Evolutionary conservation across 2,888 invertebrate species (phyloP), one percentile per base, ranked within the genome.

Genomic region (Molorchus minor): DNA sequence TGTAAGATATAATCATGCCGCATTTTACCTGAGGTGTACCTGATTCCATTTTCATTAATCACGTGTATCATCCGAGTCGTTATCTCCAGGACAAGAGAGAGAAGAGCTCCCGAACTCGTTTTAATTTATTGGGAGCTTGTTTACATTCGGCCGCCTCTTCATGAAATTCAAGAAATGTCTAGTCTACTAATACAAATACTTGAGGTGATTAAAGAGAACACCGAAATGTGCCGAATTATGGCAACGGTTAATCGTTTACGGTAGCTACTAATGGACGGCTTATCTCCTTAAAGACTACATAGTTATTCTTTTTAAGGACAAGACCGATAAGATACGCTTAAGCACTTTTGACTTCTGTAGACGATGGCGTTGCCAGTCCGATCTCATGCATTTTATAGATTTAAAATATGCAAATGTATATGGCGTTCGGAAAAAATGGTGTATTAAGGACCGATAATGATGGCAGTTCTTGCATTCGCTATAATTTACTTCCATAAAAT

Each of bases 221-320:
- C 51, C 51, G 17, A 64, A 61, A 56, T 16, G 58, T 56, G 60
- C 57, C 56, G 63, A 61, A 64, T 56, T 58, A 63, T 60, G 52
- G 57, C 53, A 55, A 52, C 52, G 56, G 54, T 59, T 60, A 60
- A 64, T 64, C 60, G 58, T 46, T 58, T 61, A 55, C 60, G 58
- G 60, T 64, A 58, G 63, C 63, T 58, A 58, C 60, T 64, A 64
- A 61, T 64, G 63, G 63, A 61, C 49, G n/a, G 13, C 60, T 63
- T 63, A 59, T 63, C 60, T 60, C 40, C 46, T 52, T 52, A 52
- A 52, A 52, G 51, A 52, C 51, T 41, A 52, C 51, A 52, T 30
- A 36, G 41, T 57, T 58, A 64, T 61, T 61, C 58, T 58, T 53
- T 61, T 60, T 57, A 49, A 59, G 44, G 54, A 44, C 54, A 19